Conservation (phyloP, 1,140 invertebrate species). For the Drosophila mayri region DNA sequence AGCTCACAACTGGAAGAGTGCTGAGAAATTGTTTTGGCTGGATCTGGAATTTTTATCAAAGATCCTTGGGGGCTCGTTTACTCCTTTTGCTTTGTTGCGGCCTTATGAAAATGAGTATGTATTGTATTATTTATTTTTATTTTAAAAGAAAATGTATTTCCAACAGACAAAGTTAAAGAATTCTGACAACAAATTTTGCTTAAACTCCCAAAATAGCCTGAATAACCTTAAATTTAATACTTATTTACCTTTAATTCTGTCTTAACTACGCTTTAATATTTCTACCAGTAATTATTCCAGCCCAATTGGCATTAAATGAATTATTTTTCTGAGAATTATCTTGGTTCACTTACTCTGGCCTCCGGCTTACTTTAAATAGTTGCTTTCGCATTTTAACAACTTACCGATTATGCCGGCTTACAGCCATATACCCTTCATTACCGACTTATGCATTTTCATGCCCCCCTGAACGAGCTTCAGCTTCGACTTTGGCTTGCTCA, state of each 20-base stretch:
- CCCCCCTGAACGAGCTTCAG: slow-evolving; percentile 12
- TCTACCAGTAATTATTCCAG: not conserved
- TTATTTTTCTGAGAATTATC: slow-evolving; percentile 4
- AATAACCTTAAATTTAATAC: not conserved
- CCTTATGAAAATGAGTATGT: not conserved
- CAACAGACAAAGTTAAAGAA: not conserved
- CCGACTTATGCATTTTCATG: slow-evolving; percentile 20
- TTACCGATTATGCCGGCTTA: slow-evolving; percentile 22
- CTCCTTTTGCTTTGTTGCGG: slow-evolving; percentile 26
- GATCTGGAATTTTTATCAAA: slow-evolving; percentile 20
- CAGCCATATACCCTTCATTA: slow-evolving; percentile 28
- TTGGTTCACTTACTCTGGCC: not conserved
- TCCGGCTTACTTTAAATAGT: not conserved
- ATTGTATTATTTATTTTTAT: not conserved
- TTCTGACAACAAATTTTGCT: too few species aligned
- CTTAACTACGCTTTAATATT: slow-evolving; percentile 5
- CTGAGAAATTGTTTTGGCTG: slow-evolving; percentile 46
- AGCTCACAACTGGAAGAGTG: slow-evolving; percentile 39
- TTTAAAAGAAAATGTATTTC: not conserved
- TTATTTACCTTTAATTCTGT: not conserved
- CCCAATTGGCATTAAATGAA: slow-evolving; percentile 2
- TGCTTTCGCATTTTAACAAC: slow-evolving; percentile 21
- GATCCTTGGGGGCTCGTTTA: slow-evolving; percentile 22
- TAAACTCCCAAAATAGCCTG: too few species aligned
- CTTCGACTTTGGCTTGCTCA: slow-evolving; percentile 43